Conservation (phyloP, 92 coral and sea anemone genomes). For the Blastomussa wellsi region DNA sequence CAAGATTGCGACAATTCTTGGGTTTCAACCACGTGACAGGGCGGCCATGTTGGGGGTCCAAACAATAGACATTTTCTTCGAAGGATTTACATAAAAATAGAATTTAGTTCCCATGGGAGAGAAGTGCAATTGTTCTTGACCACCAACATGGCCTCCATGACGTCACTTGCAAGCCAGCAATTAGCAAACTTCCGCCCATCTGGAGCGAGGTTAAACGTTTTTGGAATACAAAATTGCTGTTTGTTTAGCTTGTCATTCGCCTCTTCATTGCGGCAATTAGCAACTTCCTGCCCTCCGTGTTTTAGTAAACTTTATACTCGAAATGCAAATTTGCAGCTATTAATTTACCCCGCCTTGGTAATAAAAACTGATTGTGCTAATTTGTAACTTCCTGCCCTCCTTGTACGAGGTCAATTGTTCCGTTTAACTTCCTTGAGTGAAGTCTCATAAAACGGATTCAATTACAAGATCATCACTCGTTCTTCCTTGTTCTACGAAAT, state of each 20-base stretch:
- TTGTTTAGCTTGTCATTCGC: neutral
- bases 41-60: too few species aligned
- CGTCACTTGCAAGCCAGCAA: neutral
- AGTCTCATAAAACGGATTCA: neutral
- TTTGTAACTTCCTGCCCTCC: neutral
- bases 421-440: neutral
- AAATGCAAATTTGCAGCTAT: neutral
- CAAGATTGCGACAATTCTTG: too few species aligned
- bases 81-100: too few species aligned
- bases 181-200: constrained; percentile 3
- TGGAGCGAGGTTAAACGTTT: neutral
- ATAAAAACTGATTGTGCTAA: neutral
- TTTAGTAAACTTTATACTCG: neutral
- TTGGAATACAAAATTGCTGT: neutral
- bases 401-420: neutral
- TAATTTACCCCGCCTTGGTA: neutral
- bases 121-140: too few species aligned
- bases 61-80: too few species aligned
- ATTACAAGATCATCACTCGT: neutral
- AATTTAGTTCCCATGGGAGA: too few species aligned
- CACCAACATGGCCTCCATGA: too few species aligned
- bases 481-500: neutral
- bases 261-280: neutral
- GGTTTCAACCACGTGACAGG: too few species aligned
- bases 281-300: neutral